A percentile compares a stretch with the other conserved stretches of the same genome.
Conservation (phyloP, 2,888 invertebrate species). For the Megalurothrips usitatus region DNA sequence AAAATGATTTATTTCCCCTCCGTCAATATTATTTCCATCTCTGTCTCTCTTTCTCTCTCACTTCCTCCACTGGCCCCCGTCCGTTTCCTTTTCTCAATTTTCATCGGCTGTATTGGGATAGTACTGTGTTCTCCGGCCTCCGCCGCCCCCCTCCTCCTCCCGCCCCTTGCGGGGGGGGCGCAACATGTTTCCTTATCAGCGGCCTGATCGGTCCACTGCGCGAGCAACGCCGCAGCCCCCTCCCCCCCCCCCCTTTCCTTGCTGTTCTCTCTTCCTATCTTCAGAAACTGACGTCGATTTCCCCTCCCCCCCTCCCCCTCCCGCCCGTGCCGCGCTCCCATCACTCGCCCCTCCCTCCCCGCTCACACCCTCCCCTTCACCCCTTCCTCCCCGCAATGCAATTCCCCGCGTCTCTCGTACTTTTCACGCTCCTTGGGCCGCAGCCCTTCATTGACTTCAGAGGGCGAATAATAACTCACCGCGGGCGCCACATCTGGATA, state of each 20-base stretch:
- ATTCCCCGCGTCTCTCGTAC: background rate
- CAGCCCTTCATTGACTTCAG: too few species aligned
- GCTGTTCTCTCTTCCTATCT: background rate
- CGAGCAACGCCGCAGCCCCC: conserved; percentile 22
- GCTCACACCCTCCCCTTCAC: background rate
- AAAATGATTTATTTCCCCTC: background rate
- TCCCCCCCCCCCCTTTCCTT: conserved; percentile 17
- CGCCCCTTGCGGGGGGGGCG: background rate
- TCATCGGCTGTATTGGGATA: too few species aligned
- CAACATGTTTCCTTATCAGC: conserved; percentile 3
- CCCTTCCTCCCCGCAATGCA: background rate
- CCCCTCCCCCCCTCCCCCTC: too few species aligned
- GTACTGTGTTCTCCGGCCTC: background rate
- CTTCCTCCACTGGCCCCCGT: background rate
- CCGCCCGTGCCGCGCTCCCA: too few species aligned
- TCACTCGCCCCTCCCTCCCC: background rate
- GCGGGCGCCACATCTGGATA: too few species aligned
- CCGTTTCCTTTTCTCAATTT: too few species aligned
- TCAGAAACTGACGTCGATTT: too few species aligned
- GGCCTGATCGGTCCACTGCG: background rate
- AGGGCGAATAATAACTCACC: too few species aligned
- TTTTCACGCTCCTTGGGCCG: background rate
- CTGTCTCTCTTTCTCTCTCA: conserved; percentile 17
- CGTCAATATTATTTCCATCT: background rate
- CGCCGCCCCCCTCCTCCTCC: background rate